A percentile compares a stretch with the other conserved stretches of the same genome.
Conservation (phyloP, 1,140 invertebrate genomes). For the Sesamia nonagrioides region DNA sequence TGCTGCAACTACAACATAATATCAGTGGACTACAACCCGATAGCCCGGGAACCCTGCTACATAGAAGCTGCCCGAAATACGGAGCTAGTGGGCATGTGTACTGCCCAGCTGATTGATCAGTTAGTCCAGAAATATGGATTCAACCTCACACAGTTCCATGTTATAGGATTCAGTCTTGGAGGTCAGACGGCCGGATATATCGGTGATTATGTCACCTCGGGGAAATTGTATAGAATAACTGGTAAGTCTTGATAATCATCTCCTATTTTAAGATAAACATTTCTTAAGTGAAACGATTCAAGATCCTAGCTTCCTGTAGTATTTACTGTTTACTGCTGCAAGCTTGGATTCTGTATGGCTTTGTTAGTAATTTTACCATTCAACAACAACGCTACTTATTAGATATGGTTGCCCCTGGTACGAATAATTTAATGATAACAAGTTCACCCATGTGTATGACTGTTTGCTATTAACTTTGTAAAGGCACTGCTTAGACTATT, state of each 20-base stretch:
- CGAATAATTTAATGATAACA: no score
- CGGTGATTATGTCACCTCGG: slow-evolving; percentile 88
- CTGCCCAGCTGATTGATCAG: slow-evolving; percentile 89
- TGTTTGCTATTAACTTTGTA: neutral
- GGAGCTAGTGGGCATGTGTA: slow-evolving; percentile 87
- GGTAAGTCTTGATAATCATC: slow-evolving; percentile 66
- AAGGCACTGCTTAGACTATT: no score
- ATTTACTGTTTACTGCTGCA: no score
- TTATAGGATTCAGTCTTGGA: slow-evolving; percentile 97
- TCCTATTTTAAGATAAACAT: neutral
- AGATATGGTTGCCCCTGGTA: no score
- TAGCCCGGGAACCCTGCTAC: slow-evolving; percentile 88
- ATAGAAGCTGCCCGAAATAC: slow-evolving; percentile 87
- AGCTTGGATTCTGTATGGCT: no score
- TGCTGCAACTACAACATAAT: slow-evolving; percentile 89
- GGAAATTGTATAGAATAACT: slow-evolving; percentile 86
- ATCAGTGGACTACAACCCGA: slow-evolving; percentile 88
- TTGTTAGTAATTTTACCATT: no score
- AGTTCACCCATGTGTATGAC: no score
- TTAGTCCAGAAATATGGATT: slow-evolving; percentile 88
- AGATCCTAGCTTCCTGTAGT: no score
- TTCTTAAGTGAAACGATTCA: no score
- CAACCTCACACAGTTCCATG: slow-evolving; percentile 90
- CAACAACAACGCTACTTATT: no score
- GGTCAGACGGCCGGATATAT: slow-evolving; percentile 95